Base-by-base conservation (phyloP, 2,888 invertebrate genomes). In the Galeopsomyia nigrocyanea region DNA sequence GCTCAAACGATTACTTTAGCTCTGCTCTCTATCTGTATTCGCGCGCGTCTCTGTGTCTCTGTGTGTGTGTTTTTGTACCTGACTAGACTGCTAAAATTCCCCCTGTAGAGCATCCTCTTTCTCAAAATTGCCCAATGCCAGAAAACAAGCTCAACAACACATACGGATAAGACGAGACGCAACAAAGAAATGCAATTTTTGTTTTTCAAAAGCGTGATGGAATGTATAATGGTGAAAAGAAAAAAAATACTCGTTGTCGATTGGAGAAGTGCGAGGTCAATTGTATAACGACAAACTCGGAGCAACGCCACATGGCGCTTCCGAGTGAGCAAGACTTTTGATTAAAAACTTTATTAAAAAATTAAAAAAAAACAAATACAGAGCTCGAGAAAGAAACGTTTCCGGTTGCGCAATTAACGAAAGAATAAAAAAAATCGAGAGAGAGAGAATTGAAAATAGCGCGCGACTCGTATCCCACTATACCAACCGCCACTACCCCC, bases 181-280 rank as follows among this genome's bases (percentile, higher is more conserved):
- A 39, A 17, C 5, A 39, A 17, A 60, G 17, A 49, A 71, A 31
- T n/a, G 9, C n/a, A 49, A 7, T 10, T n/a, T 3, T 10, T 21
- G n/a, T n/a, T n/a, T 2, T 26, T 26, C 3, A 26, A 26, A 31
- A 63, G 26, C 26, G 17, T 17, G 3, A 17, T n/a, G 17, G n/a
- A 61, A 47, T 3, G 58, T 39, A 39, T 13, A 5, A 46, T 39
- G 21, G n/a, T 47, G 21, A 22, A 49, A 51, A n/a, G 46, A 1
- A 2, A 21, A 57, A 63, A 26, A 50, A 65, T 26, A 75, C 79
- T 80, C 78, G 77, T 79, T 75, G 78, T 82, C 80, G 76, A 77
- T 79, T 82, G 83, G 83, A 83, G 82, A 82, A 81, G 80, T 79
- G 80, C 80, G 79, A 80, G 77, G n/a, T n/a, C n/a, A n/a, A n/a